Evolutionary conservation across 2,113 vertebrate genomes (phyloP).

Genomic region (Oophaga pumilio): DNA sequence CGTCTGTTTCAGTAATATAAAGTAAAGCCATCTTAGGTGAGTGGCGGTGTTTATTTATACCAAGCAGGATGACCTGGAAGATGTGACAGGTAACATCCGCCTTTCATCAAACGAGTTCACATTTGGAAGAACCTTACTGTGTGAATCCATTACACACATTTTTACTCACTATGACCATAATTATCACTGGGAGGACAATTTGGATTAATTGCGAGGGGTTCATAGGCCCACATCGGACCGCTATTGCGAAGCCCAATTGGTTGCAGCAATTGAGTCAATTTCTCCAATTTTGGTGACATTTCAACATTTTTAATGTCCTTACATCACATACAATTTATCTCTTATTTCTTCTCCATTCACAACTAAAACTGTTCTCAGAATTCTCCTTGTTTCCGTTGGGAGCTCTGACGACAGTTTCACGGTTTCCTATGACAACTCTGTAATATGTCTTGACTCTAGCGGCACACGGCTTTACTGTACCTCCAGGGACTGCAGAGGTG

Average conservation of each 20-base stretch:
- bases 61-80: background rate
- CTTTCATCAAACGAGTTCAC: background rate
- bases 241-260: background rate
- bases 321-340: background rate
- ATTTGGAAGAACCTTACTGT: slow-evolving; percentile 24
- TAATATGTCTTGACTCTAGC: background rate
- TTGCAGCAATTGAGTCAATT: background rate
- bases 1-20: background rate
- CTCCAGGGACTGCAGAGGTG: no score
- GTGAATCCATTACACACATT: slow-evolving; percentile 32
- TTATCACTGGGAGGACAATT: slow-evolving; percentile 22
- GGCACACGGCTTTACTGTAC: no score
- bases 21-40: background rate
- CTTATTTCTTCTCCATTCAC: background rate
- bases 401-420: no score
- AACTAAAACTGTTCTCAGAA: background rate
- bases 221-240: background rate
- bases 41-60: slow-evolving; percentile 9
- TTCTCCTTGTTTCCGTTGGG: no score
- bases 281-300: background rate
- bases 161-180: slow-evolving; percentile 11
- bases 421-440: background rate
- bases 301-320: background rate
- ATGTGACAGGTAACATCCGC: background rate
- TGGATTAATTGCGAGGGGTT: background rate